Evolutionary conservation across 2,797 vertebrate species (phyloP), one percentile per base, ranked within the genome.

Genomic region (Lerista edwardsae): DNA sequence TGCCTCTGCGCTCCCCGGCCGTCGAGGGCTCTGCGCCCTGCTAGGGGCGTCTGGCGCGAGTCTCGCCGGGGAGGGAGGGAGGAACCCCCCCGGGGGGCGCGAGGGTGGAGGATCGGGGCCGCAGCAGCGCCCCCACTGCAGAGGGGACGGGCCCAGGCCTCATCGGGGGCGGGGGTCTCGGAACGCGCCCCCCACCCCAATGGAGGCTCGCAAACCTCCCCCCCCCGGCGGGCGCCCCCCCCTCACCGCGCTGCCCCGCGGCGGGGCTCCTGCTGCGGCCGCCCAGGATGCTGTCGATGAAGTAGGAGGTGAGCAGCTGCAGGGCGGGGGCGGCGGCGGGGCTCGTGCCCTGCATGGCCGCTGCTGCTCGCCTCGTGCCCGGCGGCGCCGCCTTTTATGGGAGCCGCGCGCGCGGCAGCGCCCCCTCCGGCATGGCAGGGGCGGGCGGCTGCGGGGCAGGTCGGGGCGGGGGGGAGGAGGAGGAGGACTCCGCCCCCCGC

Each of bases 221-320:
- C 41, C 15, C n/a, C 65, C 6, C 19, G 14, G 21, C 67, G 31
- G 27, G 59, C 2, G 6, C 27, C 19, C 2, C 41, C 34, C 55
- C 4, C 80, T 82, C 87, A 41, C 74, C 80, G 44, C 64, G 88
- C 55, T 65, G 89, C 19, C 75, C 86, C 15, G 61, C 57, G n/a
- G 82, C 41, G 75, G 89, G 83, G 31, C 86, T 75, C 47, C 7
- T 9, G 47, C 12, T 51, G 64, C 86, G 88, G 80, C 61, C 89
- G 41, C 88, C 89, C 79, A 95, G 90, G 86, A 94, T 90, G 84
- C 91, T 87, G 91, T 95, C 95, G 82, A 96, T 93, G 88, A 94
- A 95, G 83, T 93, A 94, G 57, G 95, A 93, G 79, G 95, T 91
- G 68, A 92, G 90, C 51, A 94, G 86, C 15, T 94, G 93, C 29